phyloP scores from a whole-genome alignment of 2,888 invertebrate species.

The Smittia aterrima region DNA sequence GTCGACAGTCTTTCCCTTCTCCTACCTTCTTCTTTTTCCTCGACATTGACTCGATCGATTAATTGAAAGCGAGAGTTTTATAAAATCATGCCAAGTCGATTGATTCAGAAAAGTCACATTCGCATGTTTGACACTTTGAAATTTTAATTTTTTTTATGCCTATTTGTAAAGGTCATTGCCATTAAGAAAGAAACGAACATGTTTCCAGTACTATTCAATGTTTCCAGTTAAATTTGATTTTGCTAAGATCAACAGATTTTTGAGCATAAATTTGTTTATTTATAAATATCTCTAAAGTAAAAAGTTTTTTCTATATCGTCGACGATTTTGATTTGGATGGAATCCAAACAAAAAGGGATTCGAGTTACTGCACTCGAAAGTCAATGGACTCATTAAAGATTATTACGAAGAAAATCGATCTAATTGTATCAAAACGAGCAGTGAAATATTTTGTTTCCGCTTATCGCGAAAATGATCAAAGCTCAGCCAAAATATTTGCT shows the following conservation, averaged over 20 bases:
- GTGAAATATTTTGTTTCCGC: too few relatives aligned
- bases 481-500: background rate
- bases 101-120: slow-evolving; percentile 1
- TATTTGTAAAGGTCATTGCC: background rate
- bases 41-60: background rate
- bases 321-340: slow-evolving; percentile 13
- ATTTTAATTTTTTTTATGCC: background rate
- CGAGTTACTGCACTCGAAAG: background rate
- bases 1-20: background rate
- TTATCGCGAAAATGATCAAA: too few relatives aligned
- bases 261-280: background rate
- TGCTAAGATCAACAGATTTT: background rate
- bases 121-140: background rate
- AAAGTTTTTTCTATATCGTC: too few relatives aligned
- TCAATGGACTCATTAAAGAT: slow-evolving; percentile 32
- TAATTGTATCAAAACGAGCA: background rate
- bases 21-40: background rate
- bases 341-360: slow-evolving; percentile 22
- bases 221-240: background rate
- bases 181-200: background rate
- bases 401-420: background rate
- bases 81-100: slow-evolving; percentile 1
- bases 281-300: slow-evolving; percentile 3
- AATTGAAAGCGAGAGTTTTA: background rate
- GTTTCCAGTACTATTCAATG: background rate